Evolutionary conservation across 2,888 invertebrate species (phyloP).

Genomic region (Drosophila picticornis): DNA sequence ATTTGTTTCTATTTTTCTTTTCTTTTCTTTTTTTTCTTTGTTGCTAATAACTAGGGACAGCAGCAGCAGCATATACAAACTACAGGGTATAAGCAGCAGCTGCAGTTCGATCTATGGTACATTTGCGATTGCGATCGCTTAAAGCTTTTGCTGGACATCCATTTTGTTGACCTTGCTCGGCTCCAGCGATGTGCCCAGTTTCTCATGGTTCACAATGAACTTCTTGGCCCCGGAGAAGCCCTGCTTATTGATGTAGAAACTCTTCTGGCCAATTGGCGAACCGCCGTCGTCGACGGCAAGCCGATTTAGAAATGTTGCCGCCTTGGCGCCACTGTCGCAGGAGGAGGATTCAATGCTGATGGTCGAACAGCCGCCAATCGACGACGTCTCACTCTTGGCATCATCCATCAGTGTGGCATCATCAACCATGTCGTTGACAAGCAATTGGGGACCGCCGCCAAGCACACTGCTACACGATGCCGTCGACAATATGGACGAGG

Average conservation of each 20-base stretch:
- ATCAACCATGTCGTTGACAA: constrained; percentile 77
- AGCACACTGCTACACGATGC: constrained; percentile 59
- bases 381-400: constrained; percentile 83
- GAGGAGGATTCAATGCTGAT: constrained; percentile 81
- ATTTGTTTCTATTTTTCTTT: neutral
- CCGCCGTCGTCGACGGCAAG: constrained; percentile 67
- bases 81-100: constrained; percentile 20
- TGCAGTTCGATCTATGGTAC: constrained; percentile 40
- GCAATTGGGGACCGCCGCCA: constrained; percentile 61
- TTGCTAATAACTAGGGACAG: constrained; percentile 12
- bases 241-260: constrained; percentile 80
- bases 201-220: constrained; percentile 78
- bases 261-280: constrained; percentile 70
- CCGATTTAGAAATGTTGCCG: constrained; percentile 73
- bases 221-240: constrained; percentile 79
- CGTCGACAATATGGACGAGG: constrained; percentile 65
- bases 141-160: constrained; percentile 76
- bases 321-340: constrained; percentile 72
- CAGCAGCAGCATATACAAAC: constrained; percentile 17
- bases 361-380: constrained; percentile 81
- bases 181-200: constrained; percentile 48
- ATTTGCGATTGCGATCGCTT: constrained; percentile 48
- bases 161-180: constrained; percentile 41
- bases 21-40: neutral
- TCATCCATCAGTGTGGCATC: constrained; percentile 84